Evolutionary conservation across 2,113 vertebrate genomes (phyloP).

Genomic region (Rattus rattus): DNA sequence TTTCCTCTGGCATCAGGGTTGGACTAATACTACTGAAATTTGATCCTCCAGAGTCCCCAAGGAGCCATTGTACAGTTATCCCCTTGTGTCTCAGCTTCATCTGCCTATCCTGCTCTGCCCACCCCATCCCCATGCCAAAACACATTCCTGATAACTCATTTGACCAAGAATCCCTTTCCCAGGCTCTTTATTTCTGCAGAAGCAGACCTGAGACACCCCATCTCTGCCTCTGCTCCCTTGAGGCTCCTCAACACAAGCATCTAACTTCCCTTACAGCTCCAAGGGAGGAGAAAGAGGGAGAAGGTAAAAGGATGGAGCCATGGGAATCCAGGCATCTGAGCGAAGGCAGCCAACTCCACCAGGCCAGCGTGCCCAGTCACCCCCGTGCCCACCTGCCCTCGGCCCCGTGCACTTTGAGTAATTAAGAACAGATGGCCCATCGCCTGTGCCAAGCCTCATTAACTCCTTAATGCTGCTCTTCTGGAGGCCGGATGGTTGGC

Average conservation of each 20-base stretch:
- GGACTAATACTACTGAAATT: no score
- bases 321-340: not conserved
- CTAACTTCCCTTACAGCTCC: not conserved
- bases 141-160: not conserved
- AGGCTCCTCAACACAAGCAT: not conserved
- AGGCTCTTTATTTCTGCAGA: not conserved
- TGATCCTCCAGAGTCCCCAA: not conserved
- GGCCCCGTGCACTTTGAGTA: constrained; percentile 65
- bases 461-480: constrained; percentile 79
- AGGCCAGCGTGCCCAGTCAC: not conserved
- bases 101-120: not conserved
- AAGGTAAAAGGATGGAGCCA: not conserved
- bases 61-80: no score
- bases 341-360: not conserved
- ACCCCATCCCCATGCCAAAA: not conserved
- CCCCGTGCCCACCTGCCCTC: constrained; percentile 63
- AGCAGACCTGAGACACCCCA: not conserved
- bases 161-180: not conserved
- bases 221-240: not conserved
- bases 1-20: fast-evolving
- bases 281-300: not conserved
- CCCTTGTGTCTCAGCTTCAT: not conserved
- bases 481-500: constrained; percentile 57
- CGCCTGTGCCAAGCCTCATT: constrained; percentile 74
- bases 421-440: constrained; percentile 81